Conservation (phyloP, 2,113 vertebrate genomes). For the Solenodon paradoxus region DNA sequence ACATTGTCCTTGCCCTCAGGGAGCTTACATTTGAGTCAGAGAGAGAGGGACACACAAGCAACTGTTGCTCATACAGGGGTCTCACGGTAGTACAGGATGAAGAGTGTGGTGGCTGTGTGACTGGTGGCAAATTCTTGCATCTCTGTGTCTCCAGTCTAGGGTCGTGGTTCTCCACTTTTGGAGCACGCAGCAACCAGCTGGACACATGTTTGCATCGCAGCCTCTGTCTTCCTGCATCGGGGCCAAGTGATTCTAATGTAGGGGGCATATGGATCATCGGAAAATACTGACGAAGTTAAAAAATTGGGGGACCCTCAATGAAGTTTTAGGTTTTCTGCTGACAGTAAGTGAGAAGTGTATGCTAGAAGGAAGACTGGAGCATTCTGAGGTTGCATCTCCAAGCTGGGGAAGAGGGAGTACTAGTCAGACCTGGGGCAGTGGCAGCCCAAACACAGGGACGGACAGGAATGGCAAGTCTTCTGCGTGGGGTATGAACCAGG, state of each 20-base stretch:
- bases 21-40: not conserved
- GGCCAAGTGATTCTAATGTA: not conserved
- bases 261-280: not conserved
- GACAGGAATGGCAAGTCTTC: not conserved
- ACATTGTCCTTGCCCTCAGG: not conserved
- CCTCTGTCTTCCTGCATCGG: not conserved
- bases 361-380: not conserved
- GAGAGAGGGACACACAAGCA: not conserved
- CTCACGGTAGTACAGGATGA: not conserved
- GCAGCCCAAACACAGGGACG: not conserved
- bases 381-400: not conserved
- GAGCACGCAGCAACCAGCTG: not conserved
- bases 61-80: not conserved
- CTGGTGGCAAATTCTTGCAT: too few species aligned
- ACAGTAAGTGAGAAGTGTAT: not conserved
- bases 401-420: not conserved
- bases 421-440: not conserved
- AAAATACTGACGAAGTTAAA: not conserved
- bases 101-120: not conserved
- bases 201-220: not conserved
- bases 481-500: too few species aligned
- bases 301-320: not conserved
- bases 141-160: not conserved
- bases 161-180: not conserved
- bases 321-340: not conserved